Percentiles rank a stretch among this genome's conserved stretches.
Evolutionary conservation across 2,797 vertebrate genomes (phyloP).

Genomic region (Stomatorhinus walkeri): DNA sequence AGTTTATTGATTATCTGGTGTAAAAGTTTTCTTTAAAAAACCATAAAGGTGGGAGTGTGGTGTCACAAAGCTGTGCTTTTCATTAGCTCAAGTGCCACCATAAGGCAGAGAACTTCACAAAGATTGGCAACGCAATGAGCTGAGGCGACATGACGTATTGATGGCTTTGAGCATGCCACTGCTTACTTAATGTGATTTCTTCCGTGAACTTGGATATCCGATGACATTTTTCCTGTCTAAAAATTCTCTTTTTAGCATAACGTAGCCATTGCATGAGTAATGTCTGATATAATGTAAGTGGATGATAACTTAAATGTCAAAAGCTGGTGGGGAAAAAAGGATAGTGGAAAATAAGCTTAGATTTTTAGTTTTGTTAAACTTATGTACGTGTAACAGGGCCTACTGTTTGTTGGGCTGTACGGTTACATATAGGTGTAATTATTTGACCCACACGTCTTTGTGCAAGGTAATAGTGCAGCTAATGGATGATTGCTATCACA

Average conservation of each 20-base stretch:
- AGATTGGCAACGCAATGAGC: not conserved
- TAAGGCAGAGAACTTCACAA: conserved; percentile 3
- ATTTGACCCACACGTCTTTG: not conserved
- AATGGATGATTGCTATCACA: not conserved
- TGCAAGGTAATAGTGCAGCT: not conserved
- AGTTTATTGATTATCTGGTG: not conserved
- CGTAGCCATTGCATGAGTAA: not conserved
- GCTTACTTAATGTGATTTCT: conserved; percentile 14
- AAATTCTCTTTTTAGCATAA: not conserved
- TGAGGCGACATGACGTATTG: conserved; percentile 9
- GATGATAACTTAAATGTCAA: not conserved
- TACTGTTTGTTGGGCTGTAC: not conserved
- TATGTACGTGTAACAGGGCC: not conserved
- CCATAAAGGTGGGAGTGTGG: not conserved
- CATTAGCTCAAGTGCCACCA: conserved; percentile 17
- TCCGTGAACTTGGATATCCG: not conserved
- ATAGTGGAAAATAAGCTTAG: not conserved
- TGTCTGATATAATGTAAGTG: not conserved
- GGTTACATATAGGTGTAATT: not conserved
- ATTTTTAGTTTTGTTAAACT: not conserved
- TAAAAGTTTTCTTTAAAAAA: not conserved
- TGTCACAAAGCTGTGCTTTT: conserved; percentile 13
- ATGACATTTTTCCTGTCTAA: not conserved
- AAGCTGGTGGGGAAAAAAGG: not conserved
- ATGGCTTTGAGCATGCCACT: not conserved